Percentiles rank a stretch among this genome's conserved stretches.
Conservation (phyloP, 2,888 invertebrate species). For the Tetramorium bicarinatum region DNA sequence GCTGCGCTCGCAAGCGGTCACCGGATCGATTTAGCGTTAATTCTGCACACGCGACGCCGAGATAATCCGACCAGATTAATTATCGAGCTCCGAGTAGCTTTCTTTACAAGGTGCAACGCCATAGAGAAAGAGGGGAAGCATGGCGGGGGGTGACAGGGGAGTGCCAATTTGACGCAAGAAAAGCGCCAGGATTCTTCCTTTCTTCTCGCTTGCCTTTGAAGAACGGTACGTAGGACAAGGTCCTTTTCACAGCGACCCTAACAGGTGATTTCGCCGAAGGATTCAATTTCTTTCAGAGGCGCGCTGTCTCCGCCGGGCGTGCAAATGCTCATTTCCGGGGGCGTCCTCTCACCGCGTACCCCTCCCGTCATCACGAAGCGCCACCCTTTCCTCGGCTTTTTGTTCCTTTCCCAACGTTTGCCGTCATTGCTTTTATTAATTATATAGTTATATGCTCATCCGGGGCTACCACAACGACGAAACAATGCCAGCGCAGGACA, state of each 20-base stretch:
- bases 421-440: slow-evolving; percentile 70
- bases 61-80: slow-evolving; percentile 65
- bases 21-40: slow-evolving; percentile 54
- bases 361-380: neutral
- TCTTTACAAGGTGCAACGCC: slow-evolving; percentile 56
- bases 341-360: slow-evolving; percentile 37
- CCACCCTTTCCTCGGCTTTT: slow-evolving; percentile 34
- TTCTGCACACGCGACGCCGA: slow-evolving; percentile 31
- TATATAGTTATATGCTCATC: slow-evolving; percentile 60
- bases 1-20: neutral
- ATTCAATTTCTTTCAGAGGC: slow-evolving; percentile 73
- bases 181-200: slow-evolving; percentile 63
- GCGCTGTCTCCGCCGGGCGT: slow-evolving; percentile 38
- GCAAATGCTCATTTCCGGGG: slow-evolving; percentile 72
- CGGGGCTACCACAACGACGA: slow-evolving; percentile 43
- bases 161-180: slow-evolving; percentile 72
- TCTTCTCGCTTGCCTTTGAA: slow-evolving; percentile 64
- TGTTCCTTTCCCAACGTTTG: slow-evolving; percentile 31
- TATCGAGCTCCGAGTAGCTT: slow-evolving; percentile 62
- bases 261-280: slow-evolving; percentile 73
- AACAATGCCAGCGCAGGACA: slow-evolving; percentile 63
- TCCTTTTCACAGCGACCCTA: slow-evolving; percentile 72
- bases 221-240: slow-evolving; percentile 57
- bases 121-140: slow-evolving; percentile 40
- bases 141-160: slow-evolving; percentile 33